Evolutionary conservation across 2,113 vertebrate genomes (phyloP), one percentile per base, ranked within the genome.

Genomic region (Istiophorus platypterus): DNA sequence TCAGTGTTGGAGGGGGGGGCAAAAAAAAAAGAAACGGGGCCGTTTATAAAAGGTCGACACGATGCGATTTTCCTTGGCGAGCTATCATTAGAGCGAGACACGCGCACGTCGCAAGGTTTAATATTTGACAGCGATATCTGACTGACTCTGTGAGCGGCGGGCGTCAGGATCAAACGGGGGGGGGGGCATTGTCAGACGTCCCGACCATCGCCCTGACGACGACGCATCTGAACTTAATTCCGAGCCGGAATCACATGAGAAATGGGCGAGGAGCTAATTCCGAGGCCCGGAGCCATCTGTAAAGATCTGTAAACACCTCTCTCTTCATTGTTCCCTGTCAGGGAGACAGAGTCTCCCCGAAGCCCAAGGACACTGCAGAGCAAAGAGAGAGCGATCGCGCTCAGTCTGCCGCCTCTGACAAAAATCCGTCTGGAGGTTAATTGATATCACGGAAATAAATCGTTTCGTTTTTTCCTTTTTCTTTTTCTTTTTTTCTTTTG

Each of bases 241-340:
- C 85, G 91, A 92, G 90, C 89, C 54, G 90, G 90, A 90, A 91
- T 93, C 91, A 88, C 90, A 92, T 82, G 89, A 90, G 88, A 88
- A 92, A 92, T 78, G 82, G 82, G 88, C 29, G 80, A 81, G 34
- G 87, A 91, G 89, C 91, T 92, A 94, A 93, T 94, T 91, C 86
- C 39, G 85, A 85, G 88, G 88, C 89, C 72, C 45, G 87, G 65
- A 90, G 85, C 87, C 79, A 87, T 89, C 84, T 90, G 88, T 90
- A 91, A 91, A 89, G 92, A 92, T 92, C 86, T 94, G 91, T 93
- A 93, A 94, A 95, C 92, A 94, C 86, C 90, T 90, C 88, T 85
- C 82, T 87, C 85, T 85, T 92, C 87, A 85, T 89, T 91, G 91
- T 90, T 93, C 80, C 85, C 82, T 91, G 92, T 93, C 92, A 92